Percentiles rank a stretch among this genome's conserved stretches.
phyloP scores from a whole-genome alignment of 2,888 invertebrate species.

The Lasiommata megera region DNA sequence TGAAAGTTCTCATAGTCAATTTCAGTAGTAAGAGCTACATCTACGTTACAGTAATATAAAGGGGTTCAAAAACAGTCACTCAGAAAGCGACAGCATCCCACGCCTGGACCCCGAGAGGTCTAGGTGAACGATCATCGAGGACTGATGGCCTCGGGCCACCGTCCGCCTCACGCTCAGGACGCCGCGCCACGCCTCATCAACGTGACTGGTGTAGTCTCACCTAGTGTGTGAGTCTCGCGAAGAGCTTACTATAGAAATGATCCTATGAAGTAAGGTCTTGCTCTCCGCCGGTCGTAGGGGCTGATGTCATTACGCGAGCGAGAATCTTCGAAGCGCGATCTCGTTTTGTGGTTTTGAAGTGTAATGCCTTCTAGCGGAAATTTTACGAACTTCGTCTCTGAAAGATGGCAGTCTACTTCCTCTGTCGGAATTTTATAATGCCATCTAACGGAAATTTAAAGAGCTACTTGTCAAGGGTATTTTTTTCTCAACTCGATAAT shows the following conservation, averaged over 20 bases:
- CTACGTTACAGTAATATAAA: background rate
- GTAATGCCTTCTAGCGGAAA: background rate
- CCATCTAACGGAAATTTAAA: too few relatives aligned
- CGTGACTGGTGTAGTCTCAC: constrained; percentile 40
- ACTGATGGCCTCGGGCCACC: constrained; percentile 33
- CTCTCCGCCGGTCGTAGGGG: background rate
- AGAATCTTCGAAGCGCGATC: constrained; percentile 3
- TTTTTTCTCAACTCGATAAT: too few relatives aligned
- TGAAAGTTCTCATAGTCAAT: too few relatives aligned
- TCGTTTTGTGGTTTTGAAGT: background rate
- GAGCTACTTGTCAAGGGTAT: too few relatives aligned
- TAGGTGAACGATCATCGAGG: constrained; percentile 47
- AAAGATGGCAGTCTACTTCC: too few relatives aligned
- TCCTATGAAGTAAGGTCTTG: constrained; percentile 45
- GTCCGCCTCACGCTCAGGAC: constrained; percentile 44
- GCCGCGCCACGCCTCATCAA: constrained; percentile 46
- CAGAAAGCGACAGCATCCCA: constrained; percentile 44
- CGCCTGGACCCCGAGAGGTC: constrained; percentile 30
- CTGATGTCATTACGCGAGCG: background rate
- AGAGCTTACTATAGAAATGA: constrained; percentile 50
- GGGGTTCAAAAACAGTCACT: constrained; percentile 31
- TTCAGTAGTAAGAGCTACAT: too few relatives aligned
- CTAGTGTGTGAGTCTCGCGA: constrained; percentile 42
- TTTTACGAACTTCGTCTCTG: background rate
- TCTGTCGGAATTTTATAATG: too few relatives aligned